Base-by-base conservation (phyloP, 2,797 vertebrate genomes). In the Smutsia temminckii region DNA sequence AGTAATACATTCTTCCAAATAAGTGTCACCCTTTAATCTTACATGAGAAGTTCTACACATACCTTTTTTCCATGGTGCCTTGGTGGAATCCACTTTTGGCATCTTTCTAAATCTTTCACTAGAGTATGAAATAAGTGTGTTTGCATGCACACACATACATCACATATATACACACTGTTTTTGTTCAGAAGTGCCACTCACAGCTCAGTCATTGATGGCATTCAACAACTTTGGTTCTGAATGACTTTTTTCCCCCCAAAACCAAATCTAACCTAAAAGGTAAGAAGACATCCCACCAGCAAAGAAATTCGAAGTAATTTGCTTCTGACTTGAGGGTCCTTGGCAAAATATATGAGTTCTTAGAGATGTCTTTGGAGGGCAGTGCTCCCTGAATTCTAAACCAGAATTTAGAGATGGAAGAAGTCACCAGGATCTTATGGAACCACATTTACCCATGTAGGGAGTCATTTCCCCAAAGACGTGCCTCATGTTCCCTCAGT, bases 161-260 rank as follows among this genome's bases (percentile, higher is more conserved):
- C 46, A 53, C n/a, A 37, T 25, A 75, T 25, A 78, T 21, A 55
- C n/a, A 66, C 63, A 53, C 42, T 14, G 13, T 46, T 86, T 89
- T 84, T 78, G 20, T 80, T 86, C 84, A 27, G 12, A 93, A 93
- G 49, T 53, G 10, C 8, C 42, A 49, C 59, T 86, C 69, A 74
- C 8, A 34, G 1, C 1, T 72, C 66, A 69, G 20, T 51, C 61
- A 74, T 78, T 91, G 46, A 68, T 46, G 6, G 61, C 74, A 57
- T 89, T 95, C 25, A 85, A 18, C 61, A 90, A 34, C 71, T 69
- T 71, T 53, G 23, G 18, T 84, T 96, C 57, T 49, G n/a, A 53
- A 53, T 92, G 53, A 66, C 8, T 80, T 57, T 25, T 64, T 42
- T 8, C 13, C 13, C 6, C 20, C 2, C 79, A 78, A 79, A 94